Conservation (phyloP, 2,797 vertebrate species). For the Acipenser transmontanus region DNA sequence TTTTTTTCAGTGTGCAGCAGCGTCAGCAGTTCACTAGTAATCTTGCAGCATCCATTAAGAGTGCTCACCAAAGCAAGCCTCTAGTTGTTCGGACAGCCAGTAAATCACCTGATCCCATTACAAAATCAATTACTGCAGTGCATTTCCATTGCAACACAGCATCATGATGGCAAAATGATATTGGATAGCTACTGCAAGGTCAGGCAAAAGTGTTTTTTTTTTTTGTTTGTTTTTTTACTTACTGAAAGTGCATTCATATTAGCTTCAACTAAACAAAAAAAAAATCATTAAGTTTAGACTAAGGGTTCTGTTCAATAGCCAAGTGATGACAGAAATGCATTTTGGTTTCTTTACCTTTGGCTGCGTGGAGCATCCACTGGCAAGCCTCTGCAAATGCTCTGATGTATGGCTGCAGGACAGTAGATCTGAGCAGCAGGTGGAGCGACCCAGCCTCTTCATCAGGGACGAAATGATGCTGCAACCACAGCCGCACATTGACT, state of each 20-base stretch:
- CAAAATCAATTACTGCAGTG: constrained; percentile 88
- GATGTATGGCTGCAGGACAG: constrained; percentile 88
- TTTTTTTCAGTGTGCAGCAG: background rate
- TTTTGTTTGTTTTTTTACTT: background rate
- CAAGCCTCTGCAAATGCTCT: constrained; percentile 89
- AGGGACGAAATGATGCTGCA: constrained; percentile 96
- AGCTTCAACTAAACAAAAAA: background rate
- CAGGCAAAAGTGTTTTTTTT: constrained; percentile 39
- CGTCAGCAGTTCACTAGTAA: constrained; percentile 51
- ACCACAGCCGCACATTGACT: constrained; percentile 97
- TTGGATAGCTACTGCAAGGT: constrained; percentile 63
- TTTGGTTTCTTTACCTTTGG: constrained; percentile 80
- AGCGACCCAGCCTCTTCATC: constrained; percentile 97
- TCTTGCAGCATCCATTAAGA: constrained; percentile 75
- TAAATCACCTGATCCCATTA: constrained; percentile 91
- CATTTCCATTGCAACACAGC: constrained; percentile 66
- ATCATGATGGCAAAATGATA: constrained; percentile 70
- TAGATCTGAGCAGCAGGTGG: constrained; percentile 91
- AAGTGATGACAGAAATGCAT: constrained; percentile 13
- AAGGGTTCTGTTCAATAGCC: background rate
- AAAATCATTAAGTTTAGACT: background rate
- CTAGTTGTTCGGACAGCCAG: constrained; percentile 76
- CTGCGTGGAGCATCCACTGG: constrained; percentile 77
- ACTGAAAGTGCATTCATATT: background rate
- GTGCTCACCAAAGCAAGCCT: constrained; percentile 65